phyloP scores from a whole-genome alignment of 2,797 vertebrate species.

The Halcyon leucocephala region DNA sequence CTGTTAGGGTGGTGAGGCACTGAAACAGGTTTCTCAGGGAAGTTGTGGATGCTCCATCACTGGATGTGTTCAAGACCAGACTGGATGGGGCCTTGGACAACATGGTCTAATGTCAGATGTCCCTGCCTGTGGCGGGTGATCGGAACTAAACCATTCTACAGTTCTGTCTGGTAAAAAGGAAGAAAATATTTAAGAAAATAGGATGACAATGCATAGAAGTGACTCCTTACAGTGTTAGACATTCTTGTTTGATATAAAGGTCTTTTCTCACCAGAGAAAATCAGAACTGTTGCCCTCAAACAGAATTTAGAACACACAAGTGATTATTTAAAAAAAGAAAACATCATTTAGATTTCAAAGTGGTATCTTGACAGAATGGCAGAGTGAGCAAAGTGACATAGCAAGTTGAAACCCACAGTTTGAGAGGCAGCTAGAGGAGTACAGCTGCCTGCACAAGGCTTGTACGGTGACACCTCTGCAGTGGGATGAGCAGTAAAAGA shows the following conservation, averaged over 20 bases:
- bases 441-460: not conserved
- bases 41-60: too few species aligned
- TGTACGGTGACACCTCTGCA: rapidly evolving
- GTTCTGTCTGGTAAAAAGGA: not conserved
- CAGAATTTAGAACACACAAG: not conserved
- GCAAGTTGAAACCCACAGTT: not conserved
- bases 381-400: not conserved
- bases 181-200: not conserved
- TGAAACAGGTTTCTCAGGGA: too few species aligned
- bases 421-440: not conserved
- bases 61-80: too few species aligned
- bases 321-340: not conserved
- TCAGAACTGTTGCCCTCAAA: not conserved
- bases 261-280: not conserved
- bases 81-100: too few species aligned
- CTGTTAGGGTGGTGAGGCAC: too few species aligned
- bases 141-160: too few species aligned
- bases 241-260: not conserved
- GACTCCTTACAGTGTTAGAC: not conserved
- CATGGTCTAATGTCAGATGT: too few species aligned
- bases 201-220: not conserved
- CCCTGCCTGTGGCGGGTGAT: too few species aligned
- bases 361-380: not conserved
- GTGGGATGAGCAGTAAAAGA: not conserved
- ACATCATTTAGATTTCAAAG: not conserved